Evolutionary conservation across 2,797 vertebrate species (phyloP).

Genomic region (Enteromius fasciolatus): DNA sequence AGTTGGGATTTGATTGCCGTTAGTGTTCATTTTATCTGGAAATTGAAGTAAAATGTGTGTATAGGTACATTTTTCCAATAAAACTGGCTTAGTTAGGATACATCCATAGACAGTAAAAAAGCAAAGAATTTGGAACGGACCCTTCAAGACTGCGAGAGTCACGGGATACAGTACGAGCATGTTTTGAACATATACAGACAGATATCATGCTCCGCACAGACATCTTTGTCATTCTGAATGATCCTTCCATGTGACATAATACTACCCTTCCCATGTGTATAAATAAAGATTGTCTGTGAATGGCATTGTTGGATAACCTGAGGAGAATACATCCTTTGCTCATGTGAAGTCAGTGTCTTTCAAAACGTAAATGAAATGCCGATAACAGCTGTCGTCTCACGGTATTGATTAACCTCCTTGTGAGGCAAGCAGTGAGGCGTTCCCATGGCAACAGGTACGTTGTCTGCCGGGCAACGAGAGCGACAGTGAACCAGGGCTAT

Average conservation of each 20-base stretch:
- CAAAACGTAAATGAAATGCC: constrained; percentile 50
- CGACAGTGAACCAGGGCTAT: constrained; percentile 68
- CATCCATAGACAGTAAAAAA: background rate
- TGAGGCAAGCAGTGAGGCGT: constrained; percentile 68
- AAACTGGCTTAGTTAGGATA: background rate
- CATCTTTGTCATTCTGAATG: background rate
- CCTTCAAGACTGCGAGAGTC: background rate
- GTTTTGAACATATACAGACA: background rate
- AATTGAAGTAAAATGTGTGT: background rate
- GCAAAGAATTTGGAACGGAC: background rate
- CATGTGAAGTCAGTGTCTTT: constrained; percentile 19
- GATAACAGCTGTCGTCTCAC: constrained; percentile 48
- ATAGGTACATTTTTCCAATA: background rate
- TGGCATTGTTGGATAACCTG: background rate
- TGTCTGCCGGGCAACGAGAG: constrained; percentile 66
- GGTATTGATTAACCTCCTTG: constrained; percentile 71
- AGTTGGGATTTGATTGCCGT: background rate
- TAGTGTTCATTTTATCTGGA: background rate
- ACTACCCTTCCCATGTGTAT: background rate
- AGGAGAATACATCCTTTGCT: background rate
- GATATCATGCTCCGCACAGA: background rate
- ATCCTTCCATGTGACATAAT: background rate
- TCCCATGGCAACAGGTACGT: constrained; percentile 79
- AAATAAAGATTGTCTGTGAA: background rate
- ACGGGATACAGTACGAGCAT: no score